Evolutionary conservation across 92 coral and sea anemone species (phyloP), one percentile per base, ranked within the genome.

Genomic region (Paramuricea clavata): DNA sequence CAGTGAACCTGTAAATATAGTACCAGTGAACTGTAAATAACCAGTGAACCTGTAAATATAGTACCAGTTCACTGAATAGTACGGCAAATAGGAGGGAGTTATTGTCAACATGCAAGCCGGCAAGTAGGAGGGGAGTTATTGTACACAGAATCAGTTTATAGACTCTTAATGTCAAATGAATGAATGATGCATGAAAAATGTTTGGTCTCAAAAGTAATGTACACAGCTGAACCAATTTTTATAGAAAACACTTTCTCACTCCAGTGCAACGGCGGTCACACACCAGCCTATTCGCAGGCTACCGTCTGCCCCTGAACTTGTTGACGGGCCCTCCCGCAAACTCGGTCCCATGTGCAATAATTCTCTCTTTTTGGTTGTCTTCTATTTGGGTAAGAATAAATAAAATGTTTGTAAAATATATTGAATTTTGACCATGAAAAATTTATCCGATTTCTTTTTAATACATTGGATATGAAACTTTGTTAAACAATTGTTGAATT

Each of bases 331-430:
- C 87, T 98, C 98, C 98, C 96, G n/a, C 90, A 61, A 39, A 83
- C 64, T 84, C 86, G 47, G 81, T 56, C 95, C 93, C 99, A 96
- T 97, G 99, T 96, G 99, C 96, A 96, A 89, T 0, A 0, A 28
- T 2, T 59, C 81, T 62, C 85, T 76, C 82, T 88, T 85, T 92
- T 78, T 78, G 49, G 69, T 54, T 54, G 49, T 23, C 83, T 78
- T 78, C 54, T 78, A n/a, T 28, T 33, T 41, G 59, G 83, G 83
- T 78, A 78, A 78, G 83, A 78, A 15, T 28, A 17, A 3, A 16
- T 21, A 10, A 30, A 23, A 49, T 54, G 25, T 35, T 16, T 57
- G 69, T 34, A 0, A 9, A 52, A 56, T 52, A 27, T 54, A 15
- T 27, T 70, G 59, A n/a, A 23, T 52, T 54, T 78, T 27, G 23